Evolutionary conservation across 2,113 vertebrate genomes (phyloP), one percentile per base, ranked within the genome.

Genomic region (Eulacestoma nigropectus): DNA sequence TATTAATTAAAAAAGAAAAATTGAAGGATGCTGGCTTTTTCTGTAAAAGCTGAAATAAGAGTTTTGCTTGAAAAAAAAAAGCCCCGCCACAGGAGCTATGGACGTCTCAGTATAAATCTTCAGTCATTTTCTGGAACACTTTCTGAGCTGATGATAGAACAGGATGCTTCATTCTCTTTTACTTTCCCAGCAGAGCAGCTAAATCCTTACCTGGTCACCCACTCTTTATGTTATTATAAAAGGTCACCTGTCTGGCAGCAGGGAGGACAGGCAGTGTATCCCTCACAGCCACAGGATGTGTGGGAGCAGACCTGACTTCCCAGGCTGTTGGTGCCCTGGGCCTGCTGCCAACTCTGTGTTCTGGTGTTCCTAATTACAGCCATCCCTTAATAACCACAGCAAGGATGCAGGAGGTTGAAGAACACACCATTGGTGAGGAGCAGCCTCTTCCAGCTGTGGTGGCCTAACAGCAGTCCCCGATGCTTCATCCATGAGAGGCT

Each of bases 21-120:
- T 10, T 75, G 60, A 84, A 69, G 29, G 30, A 12, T 18, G 4
- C 16, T 11, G 5, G 3, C 16, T 42, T 69, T 26, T 70, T 69
- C 42, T 46, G 37, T 27, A 72, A 69, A 90, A n/a, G 10, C 49
- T 86, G 27, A 57, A 55, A 47, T 59, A 79, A 65, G n/a, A 80
- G 26, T 9, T 88, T 81, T 82, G 16, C 41, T 78, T 69, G 49
- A 14, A 30, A 44, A 95, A 95, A 73, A 32, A 49, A 56, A 26
- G 1, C 65, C 50, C 5, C 0, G 0, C 37, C 70, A 53, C 14
- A 59, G 25, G 33, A 65, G 10, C 39, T 74, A 57, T 74, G 59
- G 42, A 80, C 35, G 39, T 74, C 11, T 27, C 37, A 32, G 25
- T 22, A 59, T 9, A 69, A 63, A 85, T 29, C 50, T 76, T 27